These are phyloP conservation scores for Drosophila novamexicana DNA, from an alignment of 1,140 invertebrate species.

Conservation along the genomic window DNA sequence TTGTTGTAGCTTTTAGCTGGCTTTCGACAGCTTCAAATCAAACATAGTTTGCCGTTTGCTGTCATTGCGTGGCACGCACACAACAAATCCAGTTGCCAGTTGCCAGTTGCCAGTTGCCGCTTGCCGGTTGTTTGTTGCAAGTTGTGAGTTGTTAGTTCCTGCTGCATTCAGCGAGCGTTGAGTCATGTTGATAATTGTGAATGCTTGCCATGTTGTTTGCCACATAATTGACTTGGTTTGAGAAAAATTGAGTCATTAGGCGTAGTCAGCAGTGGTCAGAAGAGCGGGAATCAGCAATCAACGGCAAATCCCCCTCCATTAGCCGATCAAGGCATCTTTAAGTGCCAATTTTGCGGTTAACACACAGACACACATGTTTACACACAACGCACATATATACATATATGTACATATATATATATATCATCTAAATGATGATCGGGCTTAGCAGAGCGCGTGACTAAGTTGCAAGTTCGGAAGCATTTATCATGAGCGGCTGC, in stretches of 20 bases:
- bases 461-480: conserved; percentile 49
- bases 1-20: conserved; percentile 29
- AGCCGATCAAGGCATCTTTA: conserved; percentile 36
- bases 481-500: conserved; percentile 61
- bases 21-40: conserved; percentile 75
- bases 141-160: neutral
- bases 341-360: conserved; percentile 49
- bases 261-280: conserved; percentile 42
- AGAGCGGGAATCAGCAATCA: conserved; percentile 53
- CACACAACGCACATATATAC: neutral
- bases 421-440: conserved; percentile 34
- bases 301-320: conserved; percentile 21
- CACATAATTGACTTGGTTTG: conserved; percentile 63
- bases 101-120: neutral
- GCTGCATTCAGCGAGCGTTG: conserved; percentile 37
- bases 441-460: conserved; percentile 40
- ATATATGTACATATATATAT: conserved; percentile 1
- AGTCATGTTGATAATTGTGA: conserved; percentile 65
- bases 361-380: neutral
- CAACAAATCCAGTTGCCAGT: conserved; percentile 12
- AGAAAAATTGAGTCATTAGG: conserved; percentile 78
- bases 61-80: conserved; percentile 70
- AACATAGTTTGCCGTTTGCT: conserved; percentile 63
- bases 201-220: conserved; percentile 33
- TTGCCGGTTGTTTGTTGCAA: neutral